Percentiles rank a stretch among this genome's conserved stretches.
These are phyloP conservation scores for Sebastes variabilis DNA, from an alignment of 2,797 vertebrate species.

Conservation along the genomic window DNA sequence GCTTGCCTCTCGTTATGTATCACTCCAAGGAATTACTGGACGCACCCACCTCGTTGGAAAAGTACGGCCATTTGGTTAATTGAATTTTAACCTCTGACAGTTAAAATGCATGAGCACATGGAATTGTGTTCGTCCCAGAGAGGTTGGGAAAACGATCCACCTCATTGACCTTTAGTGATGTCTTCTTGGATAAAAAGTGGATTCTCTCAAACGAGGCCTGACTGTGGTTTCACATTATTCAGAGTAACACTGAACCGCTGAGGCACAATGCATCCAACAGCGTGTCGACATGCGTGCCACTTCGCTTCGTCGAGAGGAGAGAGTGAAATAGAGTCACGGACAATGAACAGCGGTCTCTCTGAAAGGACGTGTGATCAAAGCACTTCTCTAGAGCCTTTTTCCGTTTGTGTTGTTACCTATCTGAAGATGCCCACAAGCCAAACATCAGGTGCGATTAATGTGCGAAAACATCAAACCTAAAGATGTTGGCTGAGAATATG, in stretches of 20 bases:
- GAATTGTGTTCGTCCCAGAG: conserved; percentile 9
- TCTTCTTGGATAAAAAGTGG: conserved; percentile 45
- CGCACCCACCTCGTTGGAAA: conserved; percentile 33
- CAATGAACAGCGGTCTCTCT: conserved; percentile 33
- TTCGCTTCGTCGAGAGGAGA: conserved; percentile 24
- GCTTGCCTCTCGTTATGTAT: conserved; percentile 32
- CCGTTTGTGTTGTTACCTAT: conserved; percentile 35
- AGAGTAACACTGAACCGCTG: conserved; percentile 7
- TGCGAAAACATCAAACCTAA: conserved; percentile 48
- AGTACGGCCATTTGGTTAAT: conserved; percentile 25
- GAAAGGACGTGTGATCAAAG: conserved; percentile 59
- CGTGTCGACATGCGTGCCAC: conserved; percentile 3
- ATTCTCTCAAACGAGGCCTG: conserved; percentile 49
- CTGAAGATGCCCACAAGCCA: conserved; percentile 56
- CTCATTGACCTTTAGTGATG: conserved; percentile 45
- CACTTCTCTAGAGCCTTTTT: conserved; percentile 33
- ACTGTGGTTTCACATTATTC: conserved; percentile 43
- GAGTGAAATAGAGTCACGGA: conserved; percentile 53
- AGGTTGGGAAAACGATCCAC: conserved; percentile 48
- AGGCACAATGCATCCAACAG: conserved; percentile 14
- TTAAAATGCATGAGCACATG: conserved; percentile 46
- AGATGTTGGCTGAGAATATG: conserved; percentile 42
- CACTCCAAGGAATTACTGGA: conserved; percentile 30
- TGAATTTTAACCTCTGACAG: conserved; percentile 50
- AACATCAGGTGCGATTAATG: conserved; percentile 54